Base-by-base conservation (phyloP, 1,140 invertebrate species). In the Drosophila pseudoananassae region DNA sequence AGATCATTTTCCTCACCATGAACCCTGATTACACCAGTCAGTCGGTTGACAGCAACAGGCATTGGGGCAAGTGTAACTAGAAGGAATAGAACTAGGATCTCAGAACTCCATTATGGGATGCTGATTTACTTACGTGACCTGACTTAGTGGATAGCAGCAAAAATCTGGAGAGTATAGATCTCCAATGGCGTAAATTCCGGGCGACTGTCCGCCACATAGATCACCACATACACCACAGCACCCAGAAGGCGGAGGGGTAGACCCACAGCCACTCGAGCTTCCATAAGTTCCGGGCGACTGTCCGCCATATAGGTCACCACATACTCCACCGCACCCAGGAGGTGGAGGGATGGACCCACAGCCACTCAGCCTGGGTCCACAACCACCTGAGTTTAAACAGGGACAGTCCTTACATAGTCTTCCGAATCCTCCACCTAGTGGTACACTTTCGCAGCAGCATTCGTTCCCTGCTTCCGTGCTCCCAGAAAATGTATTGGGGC, bases 401-500 rank as follows among this genome's bases (percentile, higher is more conserved):
- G 40, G 14, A 6, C 40, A 43, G n/a, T n/a, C 38, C 14, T 17
- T 15, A 6, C 14, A 15, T 7, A 43, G 4, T 43, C 40, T 31
- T 15, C 31, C 65, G 2, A n/a, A 57, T 3, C 52, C 52, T 1
- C 52, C 36, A 3, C 66, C n/a, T 10, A 53, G 31, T 15, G 17
- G 33, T 27, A 68, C 8, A 2, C 51, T 31, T 40, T 27, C 12
- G 23, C 36, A 59, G 10, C 36, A 7, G 51, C 38, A 59, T 3
- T 51, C 38, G n/a, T 4, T n/a, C 17, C 10, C 33, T 4, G 33
- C 31, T 10, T 8, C 31, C 2, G 1, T 49, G n/a, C 20, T 0
- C 6, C 49, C 49, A 54, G 20, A 3, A 20, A 70, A 75, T 4
- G 61, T 59, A 17, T 70, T 78, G 64, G 60, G 60, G 50, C 1